Conservation (phyloP, 1,140 invertebrate species). For the Drosophila elegans region DNA sequence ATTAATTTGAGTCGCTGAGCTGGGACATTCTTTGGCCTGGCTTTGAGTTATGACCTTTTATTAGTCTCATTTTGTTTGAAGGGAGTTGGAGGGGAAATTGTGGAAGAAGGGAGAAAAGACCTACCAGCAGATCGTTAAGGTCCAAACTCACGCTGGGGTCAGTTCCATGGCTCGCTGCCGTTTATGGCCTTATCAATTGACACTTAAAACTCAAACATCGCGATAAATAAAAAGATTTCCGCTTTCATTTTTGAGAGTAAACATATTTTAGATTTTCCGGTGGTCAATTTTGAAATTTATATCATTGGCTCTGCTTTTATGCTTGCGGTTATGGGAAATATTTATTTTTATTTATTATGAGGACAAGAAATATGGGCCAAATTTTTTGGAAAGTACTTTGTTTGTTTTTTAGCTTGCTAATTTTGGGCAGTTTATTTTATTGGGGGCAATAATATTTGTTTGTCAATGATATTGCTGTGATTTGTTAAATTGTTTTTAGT, state of each 20-base stretch:
- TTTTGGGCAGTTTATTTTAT: not conserved
- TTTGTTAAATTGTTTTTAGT: not conserved
- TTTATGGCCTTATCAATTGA: constrained; percentile 48
- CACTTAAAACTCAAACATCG: constrained; percentile 38
- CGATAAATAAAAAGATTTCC: constrained; percentile 24
- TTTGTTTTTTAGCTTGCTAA: not conserved
- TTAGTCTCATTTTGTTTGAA: constrained; percentile 46
- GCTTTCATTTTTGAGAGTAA: not conserved
- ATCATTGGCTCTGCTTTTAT: constrained; percentile 19
- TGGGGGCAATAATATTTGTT: constrained; percentile 12
- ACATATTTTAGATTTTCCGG: constrained; percentile 29
- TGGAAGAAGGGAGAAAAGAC: no score
- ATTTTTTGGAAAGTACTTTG: constrained; percentile 1
- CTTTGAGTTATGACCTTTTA: constrained; percentile 52
- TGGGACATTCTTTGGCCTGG: constrained; percentile 25
- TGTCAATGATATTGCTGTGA: not conserved
- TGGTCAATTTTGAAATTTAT: constrained; percentile 34
- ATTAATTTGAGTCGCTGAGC: constrained; percentile 54
- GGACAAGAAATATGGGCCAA: not conserved
- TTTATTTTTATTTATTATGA: constrained; percentile 10
- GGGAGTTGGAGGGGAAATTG: not conserved
- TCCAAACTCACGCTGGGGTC: constrained; percentile 26
- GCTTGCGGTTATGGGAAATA: not conserved
- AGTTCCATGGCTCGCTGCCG: constrained; percentile 26
- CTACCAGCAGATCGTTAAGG: constrained; percentile 26